A percentile compares a stretch with the other conserved stretches of the same genome.
These are phyloP conservation scores for Cyprinella venusta DNA, from an alignment of 2,797 vertebrate species.

Conservation along the genomic window DNA sequence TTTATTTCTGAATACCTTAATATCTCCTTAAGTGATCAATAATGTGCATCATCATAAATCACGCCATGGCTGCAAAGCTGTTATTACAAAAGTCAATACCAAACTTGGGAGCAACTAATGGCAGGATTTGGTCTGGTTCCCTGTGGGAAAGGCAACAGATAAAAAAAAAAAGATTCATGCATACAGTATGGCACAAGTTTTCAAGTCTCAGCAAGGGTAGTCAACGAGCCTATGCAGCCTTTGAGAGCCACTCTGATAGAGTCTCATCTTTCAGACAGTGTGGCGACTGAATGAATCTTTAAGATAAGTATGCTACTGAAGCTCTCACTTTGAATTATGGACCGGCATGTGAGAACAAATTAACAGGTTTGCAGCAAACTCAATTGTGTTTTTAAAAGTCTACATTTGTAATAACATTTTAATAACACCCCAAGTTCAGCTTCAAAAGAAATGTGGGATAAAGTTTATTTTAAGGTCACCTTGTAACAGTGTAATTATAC, in stretches of 20 bases:
- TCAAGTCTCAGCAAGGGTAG: conserved; percentile 77
- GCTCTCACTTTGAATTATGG: conserved; percentile 65
- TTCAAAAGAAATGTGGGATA: background rate
- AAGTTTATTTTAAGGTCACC: too few species aligned
- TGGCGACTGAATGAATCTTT: conserved; percentile 88
- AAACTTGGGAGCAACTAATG: conserved; percentile 88
- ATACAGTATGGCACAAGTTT: conserved; percentile 75
- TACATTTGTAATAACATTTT: background rate
- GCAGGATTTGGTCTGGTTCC: conserved; percentile 88
- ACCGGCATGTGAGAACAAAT: conserved; percentile 88
- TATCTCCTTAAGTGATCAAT: conserved; percentile 97
- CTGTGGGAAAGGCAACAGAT: conserved; percentile 88
- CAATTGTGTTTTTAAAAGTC: conserved; percentile 83
- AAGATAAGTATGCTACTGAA: conserved; percentile 92
- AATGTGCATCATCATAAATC: conserved; percentile 98
- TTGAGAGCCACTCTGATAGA: conserved; percentile 86
- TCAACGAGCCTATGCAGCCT: conserved; percentile 74
- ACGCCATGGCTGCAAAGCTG: conserved; percentile 90
- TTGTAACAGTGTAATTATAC: too few species aligned
- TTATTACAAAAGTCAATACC: conserved; percentile 97
- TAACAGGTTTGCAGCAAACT: conserved; percentile 87
- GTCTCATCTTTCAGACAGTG: conserved; percentile 86
- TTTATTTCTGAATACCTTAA: conserved; percentile 91
- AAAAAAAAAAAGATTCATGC: conserved; percentile 70
- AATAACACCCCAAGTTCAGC: conserved; percentile 44